Conservation (phyloP, 1,140 invertebrate species). For the Drosophila carrolli region DNA sequence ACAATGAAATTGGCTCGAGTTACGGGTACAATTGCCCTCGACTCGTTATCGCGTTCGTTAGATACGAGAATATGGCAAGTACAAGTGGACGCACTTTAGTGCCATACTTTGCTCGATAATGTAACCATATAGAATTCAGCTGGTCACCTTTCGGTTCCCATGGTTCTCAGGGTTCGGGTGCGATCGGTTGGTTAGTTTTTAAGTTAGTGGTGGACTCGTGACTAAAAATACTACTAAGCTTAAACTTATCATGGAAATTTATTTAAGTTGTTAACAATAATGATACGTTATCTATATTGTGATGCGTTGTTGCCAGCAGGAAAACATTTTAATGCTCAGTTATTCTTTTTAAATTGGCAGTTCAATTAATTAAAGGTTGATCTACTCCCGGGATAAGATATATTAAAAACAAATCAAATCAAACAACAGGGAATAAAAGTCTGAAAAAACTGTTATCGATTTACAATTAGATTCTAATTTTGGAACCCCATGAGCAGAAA, state of each 20-base stretch:
- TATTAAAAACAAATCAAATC: too few relatives aligned
- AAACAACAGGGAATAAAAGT: too few relatives aligned
- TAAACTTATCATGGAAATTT: conserved; percentile 25
- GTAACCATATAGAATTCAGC: neutral
- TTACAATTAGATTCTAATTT: too few relatives aligned
- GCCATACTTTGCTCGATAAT: neutral
- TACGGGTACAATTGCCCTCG: conserved; percentile 22
- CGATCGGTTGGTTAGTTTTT: conserved; percentile 15
- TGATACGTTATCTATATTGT: conserved; percentile 17
- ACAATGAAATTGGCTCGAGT: conserved; percentile 28
- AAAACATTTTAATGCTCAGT: too few relatives aligned
- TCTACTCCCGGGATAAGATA: too few relatives aligned
- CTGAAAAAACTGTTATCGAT: too few relatives aligned
- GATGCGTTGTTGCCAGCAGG: neutral
- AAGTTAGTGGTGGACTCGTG: conserved; percentile 35
- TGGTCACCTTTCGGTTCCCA: conserved; percentile 1
- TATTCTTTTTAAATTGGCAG: too few relatives aligned
- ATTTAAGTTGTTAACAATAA: neutral
- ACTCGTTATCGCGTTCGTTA: conserved; percentile 18
- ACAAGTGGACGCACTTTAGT: conserved; percentile 16
- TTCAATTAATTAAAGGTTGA: too few relatives aligned
- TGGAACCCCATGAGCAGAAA: too few relatives aligned
- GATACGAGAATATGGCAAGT: conserved; percentile 22
- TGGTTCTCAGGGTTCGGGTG: neutral
- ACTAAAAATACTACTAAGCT: conserved; percentile 21